Evolutionary conservation across 2,888 invertebrate species (phyloP).

Genomic region (Morpho achilles): DNA sequence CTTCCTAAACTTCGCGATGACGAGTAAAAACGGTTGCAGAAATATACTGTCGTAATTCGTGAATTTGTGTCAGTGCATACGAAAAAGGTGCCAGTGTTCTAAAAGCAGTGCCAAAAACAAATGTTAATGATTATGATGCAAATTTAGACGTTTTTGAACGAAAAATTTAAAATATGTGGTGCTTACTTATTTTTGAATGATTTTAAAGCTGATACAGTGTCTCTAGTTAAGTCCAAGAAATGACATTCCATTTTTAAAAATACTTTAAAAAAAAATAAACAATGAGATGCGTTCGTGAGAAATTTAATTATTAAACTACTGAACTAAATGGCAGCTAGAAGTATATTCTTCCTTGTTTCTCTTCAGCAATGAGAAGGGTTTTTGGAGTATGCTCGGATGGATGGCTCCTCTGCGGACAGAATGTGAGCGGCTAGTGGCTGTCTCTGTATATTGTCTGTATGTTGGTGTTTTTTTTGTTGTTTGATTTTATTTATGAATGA

Average conservation of each 20-base stretch:
- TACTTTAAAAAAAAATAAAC: not conserved
- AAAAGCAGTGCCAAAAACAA: constrained; percentile 46
- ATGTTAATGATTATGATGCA: constrained; percentile 14
- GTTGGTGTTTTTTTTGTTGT: constrained; percentile 53
- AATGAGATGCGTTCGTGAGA: not conserved
- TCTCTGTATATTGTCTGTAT: constrained; percentile 76
- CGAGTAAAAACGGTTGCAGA: constrained; percentile 38
- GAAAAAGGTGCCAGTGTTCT: constrained; percentile 34
- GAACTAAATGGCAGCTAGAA: constrained; percentile 38
- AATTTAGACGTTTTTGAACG: constrained; percentile 12
- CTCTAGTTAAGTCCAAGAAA: too few relatives aligned
- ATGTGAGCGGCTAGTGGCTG: constrained; percentile 69
- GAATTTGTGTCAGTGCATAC: constrained; percentile 21
- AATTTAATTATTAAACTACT: not conserved
- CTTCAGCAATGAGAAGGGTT: constrained; percentile 68
- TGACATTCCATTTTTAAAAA: not conserved
- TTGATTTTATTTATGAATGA: constrained; percentile 9
- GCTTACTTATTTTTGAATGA: constrained; percentile 1
- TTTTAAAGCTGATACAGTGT: constrained; percentile 1
- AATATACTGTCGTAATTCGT: constrained; percentile 43
- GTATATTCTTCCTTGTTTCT: not conserved
- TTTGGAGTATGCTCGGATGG: constrained; percentile 78
- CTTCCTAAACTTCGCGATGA: constrained; percentile 30
- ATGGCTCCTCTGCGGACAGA: constrained; percentile 74
- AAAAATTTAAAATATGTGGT: constrained; percentile 2